These are phyloP conservation scores for Drosophila prostipennis DNA, from an alignment of 2,888 invertebrate genomes.

Conservation along the genomic window DNA sequence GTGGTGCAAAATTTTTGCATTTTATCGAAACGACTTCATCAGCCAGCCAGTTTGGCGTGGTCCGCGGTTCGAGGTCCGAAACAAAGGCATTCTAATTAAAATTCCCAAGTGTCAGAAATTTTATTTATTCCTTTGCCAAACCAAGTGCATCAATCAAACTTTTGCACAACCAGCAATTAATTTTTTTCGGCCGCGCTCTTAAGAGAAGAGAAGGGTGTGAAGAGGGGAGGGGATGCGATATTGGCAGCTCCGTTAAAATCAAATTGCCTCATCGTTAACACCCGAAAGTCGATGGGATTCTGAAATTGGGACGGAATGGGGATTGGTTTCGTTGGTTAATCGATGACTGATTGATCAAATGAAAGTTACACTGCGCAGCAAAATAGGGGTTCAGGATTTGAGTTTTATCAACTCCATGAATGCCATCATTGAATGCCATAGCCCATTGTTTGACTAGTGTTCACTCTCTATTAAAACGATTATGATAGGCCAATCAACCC, in stretches of 20 bases:
- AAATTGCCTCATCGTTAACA: slow-evolving; percentile 51
- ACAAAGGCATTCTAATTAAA: slow-evolving; percentile 72
- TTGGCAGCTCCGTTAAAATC: slow-evolving; percentile 30
- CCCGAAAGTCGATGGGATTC: slow-evolving; percentile 46
- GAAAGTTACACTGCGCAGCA: slow-evolving; percentile 34
- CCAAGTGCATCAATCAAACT: slow-evolving; percentile 67
- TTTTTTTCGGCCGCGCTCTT: slow-evolving; percentile 14
- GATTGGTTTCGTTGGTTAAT: slow-evolving; percentile 23
- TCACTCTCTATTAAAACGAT: slow-evolving; percentile 20
- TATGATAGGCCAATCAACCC: slow-evolving; percentile 57
- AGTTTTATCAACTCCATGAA: background rate
- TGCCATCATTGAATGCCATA: background rate
- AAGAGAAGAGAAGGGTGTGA: background rate
- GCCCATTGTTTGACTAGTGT: slow-evolving; percentile 42
- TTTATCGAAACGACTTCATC: slow-evolving; percentile 53
- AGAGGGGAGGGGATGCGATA: slow-evolving; percentile 8
- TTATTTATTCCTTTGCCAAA: slow-evolving; percentile 46
- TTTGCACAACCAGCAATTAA: slow-evolving; percentile 52
- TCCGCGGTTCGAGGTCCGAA: slow-evolving; percentile 9
- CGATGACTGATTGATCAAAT: slow-evolving; percentile 47
- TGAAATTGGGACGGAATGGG: slow-evolving; percentile 17
- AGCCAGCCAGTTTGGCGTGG: slow-evolving; percentile 22
- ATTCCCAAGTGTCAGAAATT: slow-evolving; percentile 55
- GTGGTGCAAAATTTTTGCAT: slow-evolving; percentile 41
- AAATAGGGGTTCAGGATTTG: background rate